These are phyloP conservation scores for Hydractinia echinata DNA, from an alignment of 30 jellyfish, hydroid and myxozoan species.

Conservation along the genomic window DNA sequence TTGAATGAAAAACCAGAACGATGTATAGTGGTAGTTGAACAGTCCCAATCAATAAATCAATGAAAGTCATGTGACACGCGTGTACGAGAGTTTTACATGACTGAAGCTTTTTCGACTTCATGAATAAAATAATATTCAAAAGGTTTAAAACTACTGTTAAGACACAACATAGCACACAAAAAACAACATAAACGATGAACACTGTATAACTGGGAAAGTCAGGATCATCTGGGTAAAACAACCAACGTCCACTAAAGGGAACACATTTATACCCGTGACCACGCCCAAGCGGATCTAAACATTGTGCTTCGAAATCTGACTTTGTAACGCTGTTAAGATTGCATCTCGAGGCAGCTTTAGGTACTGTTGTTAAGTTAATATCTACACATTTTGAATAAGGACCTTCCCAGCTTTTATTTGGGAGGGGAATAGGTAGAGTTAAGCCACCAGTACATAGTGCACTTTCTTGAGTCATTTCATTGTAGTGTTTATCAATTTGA, in stretches of 20 bases:
- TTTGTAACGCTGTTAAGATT: neutral
- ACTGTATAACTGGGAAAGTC: neutral
- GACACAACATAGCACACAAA: neutral
- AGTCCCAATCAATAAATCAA: neutral
- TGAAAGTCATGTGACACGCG: neutral
- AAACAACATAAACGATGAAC: neutral
- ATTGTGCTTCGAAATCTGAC: neutral
- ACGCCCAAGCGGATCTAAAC: conserved; percentile 2
- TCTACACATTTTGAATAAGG: neutral
- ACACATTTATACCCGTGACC: neutral
- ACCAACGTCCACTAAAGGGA: neutral
- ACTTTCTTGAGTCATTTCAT: neutral
- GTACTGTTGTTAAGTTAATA: neutral
- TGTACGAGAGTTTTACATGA: neutral
- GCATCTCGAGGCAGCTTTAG: neutral
- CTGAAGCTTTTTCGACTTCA: neutral
- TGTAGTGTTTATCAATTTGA: neutral
- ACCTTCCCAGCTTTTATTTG: neutral
- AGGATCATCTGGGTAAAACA: neutral
- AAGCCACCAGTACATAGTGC: neutral
- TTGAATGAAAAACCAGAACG: neutral
- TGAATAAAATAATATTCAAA: neutral
- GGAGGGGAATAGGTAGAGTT: neutral
- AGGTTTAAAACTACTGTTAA: neutral
- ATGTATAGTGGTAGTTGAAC: neutral